Evolutionary conservation across 2,797 vertebrate genomes (phyloP).

Genomic region (Rhodeus uyekii): DNA sequence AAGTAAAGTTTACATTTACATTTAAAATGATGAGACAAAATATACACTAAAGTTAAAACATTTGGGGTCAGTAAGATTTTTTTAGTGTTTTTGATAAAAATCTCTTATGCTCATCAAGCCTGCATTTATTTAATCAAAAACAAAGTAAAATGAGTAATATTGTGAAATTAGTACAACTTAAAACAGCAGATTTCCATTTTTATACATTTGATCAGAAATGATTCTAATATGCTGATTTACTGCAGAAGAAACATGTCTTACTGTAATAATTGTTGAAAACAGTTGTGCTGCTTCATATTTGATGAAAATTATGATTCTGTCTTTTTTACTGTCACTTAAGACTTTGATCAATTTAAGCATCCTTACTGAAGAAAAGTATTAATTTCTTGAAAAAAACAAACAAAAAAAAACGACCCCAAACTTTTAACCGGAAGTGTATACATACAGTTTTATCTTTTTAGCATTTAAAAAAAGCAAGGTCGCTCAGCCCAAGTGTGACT

Average conservation of each 20-base stretch:
- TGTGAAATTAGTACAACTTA: not conserved
- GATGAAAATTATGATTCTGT: not conserved
- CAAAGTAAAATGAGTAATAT: not conserved
- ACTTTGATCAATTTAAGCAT: not conserved
- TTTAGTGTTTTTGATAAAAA: no score
- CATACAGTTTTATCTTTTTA: not conserved
- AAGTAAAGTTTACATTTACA: no score
- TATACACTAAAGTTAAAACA: not conserved
- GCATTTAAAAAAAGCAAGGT: not conserved
- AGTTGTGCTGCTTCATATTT: not conserved
- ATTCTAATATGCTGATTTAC: not conserved
- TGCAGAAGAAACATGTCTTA: not conserved
- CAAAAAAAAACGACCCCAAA: no score
- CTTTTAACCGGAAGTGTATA: not conserved
- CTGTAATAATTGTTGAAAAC: not conserved
- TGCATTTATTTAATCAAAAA: no score
- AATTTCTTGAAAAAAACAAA: not conserved
- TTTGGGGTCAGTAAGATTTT: no score
- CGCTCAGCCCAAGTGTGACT: not conserved
- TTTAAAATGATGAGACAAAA: not conserved
- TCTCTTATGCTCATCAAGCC: no score
- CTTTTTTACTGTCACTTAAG: not conserved
- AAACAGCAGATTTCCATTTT: not conserved
- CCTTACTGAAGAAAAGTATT: not conserved
- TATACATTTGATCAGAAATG: not conserved